These are phyloP conservation scores for Heliocidaris tuberculata DNA, from an alignment of 35 echinoderm and acorn worm genomes.

Conservation along the genomic window DNA sequence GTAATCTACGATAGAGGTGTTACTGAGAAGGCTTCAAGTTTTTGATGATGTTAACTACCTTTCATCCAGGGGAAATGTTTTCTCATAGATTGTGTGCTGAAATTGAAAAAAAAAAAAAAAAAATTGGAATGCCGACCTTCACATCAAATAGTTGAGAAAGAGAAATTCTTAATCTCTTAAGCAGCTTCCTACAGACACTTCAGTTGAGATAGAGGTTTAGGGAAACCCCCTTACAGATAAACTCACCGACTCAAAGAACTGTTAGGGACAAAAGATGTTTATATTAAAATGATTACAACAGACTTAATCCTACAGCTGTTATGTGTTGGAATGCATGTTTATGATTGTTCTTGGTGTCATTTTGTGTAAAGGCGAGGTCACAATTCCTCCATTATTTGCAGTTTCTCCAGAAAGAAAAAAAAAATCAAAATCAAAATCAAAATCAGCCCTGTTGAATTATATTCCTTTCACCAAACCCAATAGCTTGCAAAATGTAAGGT, in stretches of 20 bases:
- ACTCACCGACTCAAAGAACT: conserved; percentile 27
- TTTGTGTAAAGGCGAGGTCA: background rate
- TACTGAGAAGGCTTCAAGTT: background rate
- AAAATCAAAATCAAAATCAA: no score
- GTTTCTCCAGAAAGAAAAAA: no score
- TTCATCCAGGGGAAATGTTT: background rate
- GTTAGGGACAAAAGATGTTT: background rate
- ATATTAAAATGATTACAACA: conserved; percentile 34
- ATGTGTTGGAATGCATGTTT: background rate
- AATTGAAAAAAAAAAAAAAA: background rate
- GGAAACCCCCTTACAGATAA: conserved; percentile 5
- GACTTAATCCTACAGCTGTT: background rate
- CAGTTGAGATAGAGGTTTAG: background rate
- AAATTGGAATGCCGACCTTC: background rate
- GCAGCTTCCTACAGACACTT: background rate
- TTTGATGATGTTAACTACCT: background rate
- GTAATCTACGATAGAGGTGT: background rate
- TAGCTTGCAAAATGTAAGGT: background rate
- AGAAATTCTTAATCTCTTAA: background rate
- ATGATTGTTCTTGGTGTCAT: background rate
- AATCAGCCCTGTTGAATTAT: background rate
- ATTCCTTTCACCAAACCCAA: background rate
- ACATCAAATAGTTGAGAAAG: background rate
- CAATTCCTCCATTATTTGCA: no score
- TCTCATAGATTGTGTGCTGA: background rate